Percentiles rank a stretch among this genome's conserved stretches.
Evolutionary conservation across 2,797 vertebrate species (phyloP).

Genomic region (Sebastes paucispinis): DNA sequence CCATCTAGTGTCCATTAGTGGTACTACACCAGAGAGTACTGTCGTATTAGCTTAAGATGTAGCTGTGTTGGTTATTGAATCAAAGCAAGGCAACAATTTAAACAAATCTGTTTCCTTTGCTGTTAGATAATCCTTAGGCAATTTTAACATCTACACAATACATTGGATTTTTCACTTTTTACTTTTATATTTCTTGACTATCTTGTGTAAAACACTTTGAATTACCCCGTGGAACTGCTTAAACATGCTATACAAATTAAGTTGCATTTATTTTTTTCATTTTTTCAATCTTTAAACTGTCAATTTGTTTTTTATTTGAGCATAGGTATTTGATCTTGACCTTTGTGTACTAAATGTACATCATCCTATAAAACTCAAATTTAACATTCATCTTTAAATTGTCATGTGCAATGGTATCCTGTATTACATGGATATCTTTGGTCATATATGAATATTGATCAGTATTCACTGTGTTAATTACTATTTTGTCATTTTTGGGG

Average conservation of each 20-base stretch:
- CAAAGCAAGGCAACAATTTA: not conserved
- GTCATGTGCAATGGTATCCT: not conserved
- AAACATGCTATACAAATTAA: too few relatives aligned
- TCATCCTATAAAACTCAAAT: not conserved
- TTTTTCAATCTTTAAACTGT: fast-evolving
- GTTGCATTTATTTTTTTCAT: fast-evolving
- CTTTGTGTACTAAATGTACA: not conserved
- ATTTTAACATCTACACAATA: not conserved
- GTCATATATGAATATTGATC: too few relatives aligned
- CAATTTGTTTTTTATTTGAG: not conserved
- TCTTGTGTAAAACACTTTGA: too few relatives aligned
- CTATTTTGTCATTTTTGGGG: too few relatives aligned
- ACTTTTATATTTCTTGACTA: not conserved
- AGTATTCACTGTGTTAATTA: too few relatives aligned
- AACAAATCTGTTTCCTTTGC: not conserved
- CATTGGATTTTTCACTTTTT: not conserved
- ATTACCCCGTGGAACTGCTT: too few relatives aligned
- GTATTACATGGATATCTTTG: too few relatives aligned
- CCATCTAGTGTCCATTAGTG: not conserved
- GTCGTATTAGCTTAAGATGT: not conserved
- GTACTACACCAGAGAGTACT: fast-evolving
- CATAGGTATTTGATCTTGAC: not conserved
- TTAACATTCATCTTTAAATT: not conserved
- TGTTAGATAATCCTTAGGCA: not conserved
- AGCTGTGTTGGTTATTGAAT: not conserved